Base-by-base conservation (phyloP, 2,113 vertebrate genomes). In the Orycteropus afer region DNA sequence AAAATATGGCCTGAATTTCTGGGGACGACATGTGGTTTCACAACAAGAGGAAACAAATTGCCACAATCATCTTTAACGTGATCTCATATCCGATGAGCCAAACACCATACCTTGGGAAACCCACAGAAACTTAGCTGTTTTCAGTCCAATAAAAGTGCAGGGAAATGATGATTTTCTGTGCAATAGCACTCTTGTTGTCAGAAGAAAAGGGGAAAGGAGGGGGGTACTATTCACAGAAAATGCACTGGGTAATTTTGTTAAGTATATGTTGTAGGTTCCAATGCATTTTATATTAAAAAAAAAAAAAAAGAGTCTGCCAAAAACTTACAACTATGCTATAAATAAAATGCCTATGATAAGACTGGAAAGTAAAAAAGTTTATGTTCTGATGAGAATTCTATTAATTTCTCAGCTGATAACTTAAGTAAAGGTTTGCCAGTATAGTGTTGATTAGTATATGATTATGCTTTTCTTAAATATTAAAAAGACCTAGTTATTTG, bases 61-160 rank as follows among this genome's bases (percentile, higher is more conserved):
- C 98, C 97, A 98, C 98, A 98, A 98, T 98, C 98, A 98, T 98
- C 98, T 98, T 98, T 98, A 98, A 98, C 94, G 97, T 97, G 97
- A 98, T 98, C 97, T 98, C 97, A 97, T 98, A 98, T 95, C 92
- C 96, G 97, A 98, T 97, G 97, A 98, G 97, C 91, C 82, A 97
- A 98, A 98, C 96, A 97, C 97, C 93, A 49, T 85, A 94, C 97
- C 67, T 95, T 77, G 97, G 89, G 96, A 98, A 98, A 93, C 95
- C 94, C 95, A 91, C 96, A 93, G 97, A 97, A 98, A 98, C 97
- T 97, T 81, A 80, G 98, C 98, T 98, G 98, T 98, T 98, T 98
- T 96, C 98, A 98, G 97, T 97, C 98, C 98, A 98, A 98, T 98
- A 98, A 96, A 98, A 98, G 97, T 94, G 97, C 98, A 90, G 92